Percentiles rank a stretch among this genome's conserved stretches.
Conservation (phyloP, 2,113 vertebrate genomes). For the Myiagra hebetior region DNA sequence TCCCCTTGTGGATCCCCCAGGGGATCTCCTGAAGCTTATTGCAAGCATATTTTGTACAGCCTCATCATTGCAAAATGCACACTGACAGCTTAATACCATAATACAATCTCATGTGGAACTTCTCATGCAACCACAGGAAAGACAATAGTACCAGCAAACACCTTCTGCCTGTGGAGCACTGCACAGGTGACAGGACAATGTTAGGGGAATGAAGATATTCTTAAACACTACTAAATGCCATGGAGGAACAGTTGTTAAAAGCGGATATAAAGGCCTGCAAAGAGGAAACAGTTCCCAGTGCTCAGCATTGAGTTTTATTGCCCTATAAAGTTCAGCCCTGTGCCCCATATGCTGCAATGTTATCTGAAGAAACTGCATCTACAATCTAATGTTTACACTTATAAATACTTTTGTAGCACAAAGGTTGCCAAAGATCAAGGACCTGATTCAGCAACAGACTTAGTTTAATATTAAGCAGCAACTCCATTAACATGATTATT, state of each 20-base stretch:
- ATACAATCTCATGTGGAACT: background rate
- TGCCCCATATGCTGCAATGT: background rate
- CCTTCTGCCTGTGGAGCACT: too few species aligned
- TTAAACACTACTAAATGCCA: background rate
- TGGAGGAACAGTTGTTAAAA: background rate
- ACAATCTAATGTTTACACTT: background rate
- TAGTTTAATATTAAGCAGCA: slow-evolving; percentile 22
- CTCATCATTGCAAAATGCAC: background rate
- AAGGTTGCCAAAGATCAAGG: background rate
- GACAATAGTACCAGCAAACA: background rate
- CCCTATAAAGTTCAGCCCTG: background rate
- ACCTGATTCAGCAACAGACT: background rate
- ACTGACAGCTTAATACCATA: background rate
- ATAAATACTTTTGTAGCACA: background rate
- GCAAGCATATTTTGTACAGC: background rate
- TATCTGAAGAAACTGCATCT: background rate
- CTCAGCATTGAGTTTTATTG: background rate
- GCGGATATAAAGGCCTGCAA: background rate
- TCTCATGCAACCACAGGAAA: background rate
- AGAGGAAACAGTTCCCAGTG: background rate
- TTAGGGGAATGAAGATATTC: background rate
- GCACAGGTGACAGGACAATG: background rate
- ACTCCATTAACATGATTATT: background rate
- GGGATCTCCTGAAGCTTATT: background rate
- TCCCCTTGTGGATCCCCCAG: background rate